Evolutionary conservation across 2,797 vertebrate genomes (phyloP).

Genomic region (Poecilia velifera): DNA sequence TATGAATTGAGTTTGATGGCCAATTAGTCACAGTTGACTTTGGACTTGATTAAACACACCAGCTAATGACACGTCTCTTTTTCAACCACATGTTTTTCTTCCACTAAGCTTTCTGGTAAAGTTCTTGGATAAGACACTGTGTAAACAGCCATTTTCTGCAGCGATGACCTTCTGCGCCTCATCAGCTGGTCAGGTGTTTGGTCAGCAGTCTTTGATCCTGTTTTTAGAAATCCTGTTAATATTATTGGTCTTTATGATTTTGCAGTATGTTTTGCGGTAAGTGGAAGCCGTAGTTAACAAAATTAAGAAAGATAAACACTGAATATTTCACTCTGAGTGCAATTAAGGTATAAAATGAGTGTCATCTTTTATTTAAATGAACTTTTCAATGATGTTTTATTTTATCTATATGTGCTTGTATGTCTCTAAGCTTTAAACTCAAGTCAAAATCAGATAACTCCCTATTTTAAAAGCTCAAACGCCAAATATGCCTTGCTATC

Average conservation of each 20-base stretch:
- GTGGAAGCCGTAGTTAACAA: neutral
- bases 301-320: neutral
- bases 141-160: neutral
- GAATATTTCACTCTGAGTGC: neutral
- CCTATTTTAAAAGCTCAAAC: neutral
- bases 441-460: neutral
- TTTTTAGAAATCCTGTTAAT: neutral
- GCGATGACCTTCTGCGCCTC: neutral
- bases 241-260: neutral
- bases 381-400: neutral
- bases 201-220: neutral
- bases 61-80: neutral
- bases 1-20: neutral
- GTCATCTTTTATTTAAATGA: neutral
- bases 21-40: neutral
- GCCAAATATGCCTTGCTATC: no score
- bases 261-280: neutral
- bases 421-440: neutral
- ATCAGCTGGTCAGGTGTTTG: neutral
- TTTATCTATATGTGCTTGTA: neutral
- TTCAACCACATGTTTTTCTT: neutral
- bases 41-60: neutral
- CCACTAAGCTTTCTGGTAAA: neutral
- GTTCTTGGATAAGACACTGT: neutral
- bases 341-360: neutral